Evolutionary conservation across 2,888 invertebrate genomes (phyloP).

Genomic region (Tiphia femorata): DNA sequence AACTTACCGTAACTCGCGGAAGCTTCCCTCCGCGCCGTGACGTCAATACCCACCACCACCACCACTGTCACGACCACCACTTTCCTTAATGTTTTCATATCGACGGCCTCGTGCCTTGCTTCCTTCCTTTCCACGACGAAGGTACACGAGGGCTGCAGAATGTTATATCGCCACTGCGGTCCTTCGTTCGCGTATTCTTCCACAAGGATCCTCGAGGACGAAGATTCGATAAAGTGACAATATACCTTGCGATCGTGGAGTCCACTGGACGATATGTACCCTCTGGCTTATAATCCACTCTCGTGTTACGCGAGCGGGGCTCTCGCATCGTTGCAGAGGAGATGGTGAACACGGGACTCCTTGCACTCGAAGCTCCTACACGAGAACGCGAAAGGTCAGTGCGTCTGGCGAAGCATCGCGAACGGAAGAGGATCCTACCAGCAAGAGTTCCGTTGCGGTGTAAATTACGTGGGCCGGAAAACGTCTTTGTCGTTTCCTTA

Average conservation of each 20-base stretch:
- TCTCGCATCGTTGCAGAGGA: too few relatives aligned
- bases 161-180: constrained; percentile 1
- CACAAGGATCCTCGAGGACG: too few relatives aligned
- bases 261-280: background rate
- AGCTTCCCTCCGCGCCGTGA: background rate
- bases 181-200: too few relatives aligned
- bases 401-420: background rate
- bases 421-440: background rate
- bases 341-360: background rate
- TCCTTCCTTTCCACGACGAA: background rate
- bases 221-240: constrained; percentile 6
- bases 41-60: background rate
- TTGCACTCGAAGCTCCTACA: too few relatives aligned
- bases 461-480: too few relatives aligned
- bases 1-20: background rate
- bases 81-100: constrained; percentile 1
- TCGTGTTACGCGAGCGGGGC: too few relatives aligned
- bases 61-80: too few relatives aligned
- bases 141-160: background rate
- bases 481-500: too few relatives aligned
- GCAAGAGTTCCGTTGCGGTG: background rate
- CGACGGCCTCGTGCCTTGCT: background rate
- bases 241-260: too few relatives aligned
- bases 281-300: constrained; percentile 4
- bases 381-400: constrained; percentile 1